Conservation (phyloP, 2,797 vertebrate species). For the Zalophus californianus region DNA sequence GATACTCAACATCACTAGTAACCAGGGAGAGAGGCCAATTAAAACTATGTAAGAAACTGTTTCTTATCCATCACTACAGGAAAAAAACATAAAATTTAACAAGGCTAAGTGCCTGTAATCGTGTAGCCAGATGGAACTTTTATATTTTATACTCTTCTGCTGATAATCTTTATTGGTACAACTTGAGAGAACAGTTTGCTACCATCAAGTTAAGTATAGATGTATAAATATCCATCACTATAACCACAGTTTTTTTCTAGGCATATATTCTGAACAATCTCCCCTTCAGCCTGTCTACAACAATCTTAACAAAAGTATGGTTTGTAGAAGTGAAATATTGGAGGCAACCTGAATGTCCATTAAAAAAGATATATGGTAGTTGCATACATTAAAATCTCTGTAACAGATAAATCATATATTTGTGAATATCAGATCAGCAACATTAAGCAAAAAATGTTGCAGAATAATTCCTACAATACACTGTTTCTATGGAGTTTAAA, state of each 20-base stretch:
- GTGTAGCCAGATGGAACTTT: background rate
- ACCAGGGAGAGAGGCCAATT: background rate
- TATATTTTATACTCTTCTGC: background rate
- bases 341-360: background rate
- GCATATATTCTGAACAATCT: background rate
- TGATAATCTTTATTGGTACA: background rate
- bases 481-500: constrained; percentile 17
- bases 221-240: background rate
- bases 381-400: background rate
- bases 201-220: background rate
- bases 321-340: constrained; percentile 3
- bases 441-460: background rate
- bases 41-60: background rate
- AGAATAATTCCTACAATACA: background rate
- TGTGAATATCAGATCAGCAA: background rate
- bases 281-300: background rate
- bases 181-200: background rate
- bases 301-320: background rate
- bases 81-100: background rate
- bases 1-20: background rate
- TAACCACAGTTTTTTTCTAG: background rate
- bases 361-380: background rate
- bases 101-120: background rate
- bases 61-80: background rate
- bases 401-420: background rate